Evolutionary conservation across 2,113 vertebrate genomes (phyloP), one percentile per base, ranked within the genome.

Genomic region (Coptodon bakossiorum): DNA sequence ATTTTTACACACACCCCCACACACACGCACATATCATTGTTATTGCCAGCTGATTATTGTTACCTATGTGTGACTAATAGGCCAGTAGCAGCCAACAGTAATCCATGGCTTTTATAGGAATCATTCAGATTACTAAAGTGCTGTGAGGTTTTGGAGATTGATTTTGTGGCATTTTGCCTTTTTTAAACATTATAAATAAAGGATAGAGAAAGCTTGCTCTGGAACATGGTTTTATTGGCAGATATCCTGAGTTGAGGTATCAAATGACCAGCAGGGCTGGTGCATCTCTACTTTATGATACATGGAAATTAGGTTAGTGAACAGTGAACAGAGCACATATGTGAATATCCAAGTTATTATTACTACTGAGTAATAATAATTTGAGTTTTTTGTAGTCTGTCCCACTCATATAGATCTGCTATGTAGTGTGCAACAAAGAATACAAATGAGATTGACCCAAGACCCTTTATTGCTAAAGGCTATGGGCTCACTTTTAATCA

Each of bases 21-120:
- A 4, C n/a, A 11, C 9, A 0, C 5, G 4, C 13, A 73, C 16
- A 29, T 1, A 48, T 1, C 16, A 48, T 1, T 5, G 24, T 76
- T 50, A 76, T 50, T 76, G 9, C 24, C 71, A 29, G 6, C 2
- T 29, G 43, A 48, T 48, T 48, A 48, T 45, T 76, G 40, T 48
- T 73, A 3, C 38, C 68, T 45, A 27, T 73, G 8, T 45, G 9
- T 76, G 40, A 5, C 24, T 17, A 76, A 76, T 76, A 45, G 24
- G 40, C 40, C 4, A 45, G 22, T 29, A 76, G 68, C 68, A 76
- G 68, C 22, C 68, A 76, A 17, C 66, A 43, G 66, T 71, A 71
- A 71, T 24, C 38, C 12, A 4, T 22, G 13, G 66, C 68, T 76
- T 76, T 27, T 29, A 45, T 29, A 27, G 40, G 43, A 76, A 27